Evolutionary conservation across 2,797 vertebrate genomes (phyloP).

Genomic region (Botia almorhae): DNA sequence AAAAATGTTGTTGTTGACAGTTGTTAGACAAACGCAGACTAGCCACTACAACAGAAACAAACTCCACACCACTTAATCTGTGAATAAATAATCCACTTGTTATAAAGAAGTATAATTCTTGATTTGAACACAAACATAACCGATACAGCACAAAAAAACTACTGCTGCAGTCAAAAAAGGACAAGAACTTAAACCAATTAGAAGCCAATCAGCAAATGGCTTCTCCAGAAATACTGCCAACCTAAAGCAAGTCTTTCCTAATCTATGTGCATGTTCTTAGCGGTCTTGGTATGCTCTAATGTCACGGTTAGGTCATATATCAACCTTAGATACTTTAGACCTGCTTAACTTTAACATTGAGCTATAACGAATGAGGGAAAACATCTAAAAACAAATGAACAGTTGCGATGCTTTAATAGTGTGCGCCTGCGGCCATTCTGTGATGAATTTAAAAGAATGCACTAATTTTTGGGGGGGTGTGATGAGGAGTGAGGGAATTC

Average conservation of each 20-base stretch:
- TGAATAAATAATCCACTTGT: not conserved
- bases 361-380: slow-evolving; percentile 75
- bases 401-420: slow-evolving; percentile 66
- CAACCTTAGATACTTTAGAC: slow-evolving; percentile 38
- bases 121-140: slow-evolving; percentile 17
- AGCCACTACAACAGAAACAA: not conserved
- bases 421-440: slow-evolving; percentile 61
- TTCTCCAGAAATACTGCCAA: slow-evolving; percentile 69
- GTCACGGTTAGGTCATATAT: not conserved
- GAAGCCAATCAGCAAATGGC: not conserved
- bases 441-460: slow-evolving; percentile 77
- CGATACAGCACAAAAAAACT: not conserved
- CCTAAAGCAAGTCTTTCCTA: slow-evolving; percentile 82
- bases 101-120: not conserved
- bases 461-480: slow-evolving; percentile 62
- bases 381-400: slow-evolving; percentile 69
- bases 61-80: not conserved
- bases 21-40: not conserved
- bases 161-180: not conserved
- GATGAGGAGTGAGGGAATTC: slow-evolving; percentile 62
- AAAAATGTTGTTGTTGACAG: not conserved
- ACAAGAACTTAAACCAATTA: not conserved
- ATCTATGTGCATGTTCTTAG: slow-evolving; percentile 48
- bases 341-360: slow-evolving; percentile 55
- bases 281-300: slow-evolving; percentile 54